These are phyloP conservation scores for Oryctolagus cuniculus DNA, from an alignment of 2,113 vertebrate genomes.

Conservation along the genomic window mOryCun1.1 NC_091438.1:98412001-98412500, in stretches of 20 bases:
- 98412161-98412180: neutral
- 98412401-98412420: neutral
- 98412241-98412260: too few relatives aligned
- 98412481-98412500: too few relatives aligned
- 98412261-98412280: too few relatives aligned
- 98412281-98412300: neutral
- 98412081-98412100: too few relatives aligned
- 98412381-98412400: neutral
- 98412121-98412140: neutral
- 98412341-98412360: neutral
- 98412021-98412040: too few relatives aligned
- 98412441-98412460: neutral
- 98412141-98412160: neutral
- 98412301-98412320: neutral
- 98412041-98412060: too few relatives aligned
- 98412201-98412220: neutral
- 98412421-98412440: neutral
- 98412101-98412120: neutral
- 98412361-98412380: neutral
- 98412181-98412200: neutral
- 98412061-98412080: too few relatives aligned
- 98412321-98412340: neutral
- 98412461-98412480: neutral
- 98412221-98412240: neutral
- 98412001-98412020: too few relatives aligned